Conservation (phyloP, 2,113 vertebrate species). For the Leucopsar rothschildi region DNA sequence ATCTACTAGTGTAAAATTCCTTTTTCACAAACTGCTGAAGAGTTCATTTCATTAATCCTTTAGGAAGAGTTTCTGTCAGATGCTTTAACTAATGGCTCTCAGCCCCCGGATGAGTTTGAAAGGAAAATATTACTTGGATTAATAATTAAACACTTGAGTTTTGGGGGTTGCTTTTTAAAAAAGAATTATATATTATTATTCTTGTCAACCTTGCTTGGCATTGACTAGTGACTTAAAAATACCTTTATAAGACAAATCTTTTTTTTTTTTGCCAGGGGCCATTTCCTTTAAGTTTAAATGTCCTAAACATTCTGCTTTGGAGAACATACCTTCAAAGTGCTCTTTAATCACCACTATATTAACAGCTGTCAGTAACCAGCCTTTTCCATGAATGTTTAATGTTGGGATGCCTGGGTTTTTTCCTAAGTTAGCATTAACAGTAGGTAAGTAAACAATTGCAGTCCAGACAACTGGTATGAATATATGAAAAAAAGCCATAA, state of each 20-base stretch:
- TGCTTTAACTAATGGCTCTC: conserved; percentile 44
- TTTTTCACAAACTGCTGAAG: conserved; percentile 39
- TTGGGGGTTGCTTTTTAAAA: conserved; percentile 12
- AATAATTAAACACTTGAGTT: conserved; percentile 65
- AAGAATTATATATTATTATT: conserved; percentile 15
- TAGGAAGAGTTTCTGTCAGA: conserved; percentile 52
- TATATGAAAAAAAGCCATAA: not conserved
- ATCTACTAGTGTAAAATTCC: conserved; percentile 42
- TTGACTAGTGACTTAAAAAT: conserved; percentile 28
- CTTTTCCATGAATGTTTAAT: not conserved
- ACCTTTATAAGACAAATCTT: conserved; percentile 20
- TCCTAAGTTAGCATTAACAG: not conserved
- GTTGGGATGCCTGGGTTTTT: not conserved
- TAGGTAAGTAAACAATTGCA: not conserved
- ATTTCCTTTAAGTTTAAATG: conserved; percentile 28
- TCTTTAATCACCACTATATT: conserved; percentile 30
- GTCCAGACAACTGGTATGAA: not conserved
- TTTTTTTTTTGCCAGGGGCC: conserved; percentile 36
- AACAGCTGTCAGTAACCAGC: not conserved
- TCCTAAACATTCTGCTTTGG: conserved; percentile 5
- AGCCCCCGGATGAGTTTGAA: conserved; percentile 24
- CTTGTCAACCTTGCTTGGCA: conserved; percentile 26
- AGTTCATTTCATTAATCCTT: conserved; percentile 63
- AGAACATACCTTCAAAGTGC: not conserved
- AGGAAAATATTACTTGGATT: conserved; percentile 58